Evolutionary conservation across 2,888 invertebrate genomes (phyloP).

Genomic region (Linyphia triangularis): DNA sequence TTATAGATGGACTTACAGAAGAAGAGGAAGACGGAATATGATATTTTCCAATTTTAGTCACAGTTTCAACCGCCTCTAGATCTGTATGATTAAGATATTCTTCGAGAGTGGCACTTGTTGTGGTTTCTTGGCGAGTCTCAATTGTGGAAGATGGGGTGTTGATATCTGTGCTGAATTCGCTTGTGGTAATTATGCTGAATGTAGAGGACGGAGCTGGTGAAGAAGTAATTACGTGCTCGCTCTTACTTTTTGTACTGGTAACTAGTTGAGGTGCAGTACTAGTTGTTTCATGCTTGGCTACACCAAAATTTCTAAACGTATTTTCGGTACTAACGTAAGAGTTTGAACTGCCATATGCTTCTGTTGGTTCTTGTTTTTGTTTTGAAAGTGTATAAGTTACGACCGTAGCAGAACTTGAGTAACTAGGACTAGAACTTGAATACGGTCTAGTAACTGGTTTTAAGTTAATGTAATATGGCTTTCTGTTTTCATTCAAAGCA

Average conservation of each 20-base stretch:
- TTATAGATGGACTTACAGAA: background rate
- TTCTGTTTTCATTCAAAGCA: background rate
- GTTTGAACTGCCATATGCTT: background rate
- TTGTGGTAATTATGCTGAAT: background rate
- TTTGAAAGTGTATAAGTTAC: background rate
- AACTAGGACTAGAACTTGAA: constrained; percentile 37
- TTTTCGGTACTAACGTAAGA: background rate
- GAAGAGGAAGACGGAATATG: background rate
- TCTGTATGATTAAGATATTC: constrained; percentile 20
- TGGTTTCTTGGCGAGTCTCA: background rate
- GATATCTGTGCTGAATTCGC: background rate
- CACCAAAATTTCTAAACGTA: background rate
- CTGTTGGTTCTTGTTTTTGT: background rate
- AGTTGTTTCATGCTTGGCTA: background rate
- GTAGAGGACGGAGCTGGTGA: background rate
- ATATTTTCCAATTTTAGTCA: constrained; percentile 9
- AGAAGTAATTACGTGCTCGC: background rate
- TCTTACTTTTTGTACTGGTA: background rate
- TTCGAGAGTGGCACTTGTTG: background rate
- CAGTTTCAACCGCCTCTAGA: background rate
- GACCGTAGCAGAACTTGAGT: constrained; percentile 8
- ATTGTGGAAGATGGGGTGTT: background rate
- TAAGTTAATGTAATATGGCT: constrained; percentile 35
- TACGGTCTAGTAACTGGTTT: constrained; percentile 56
- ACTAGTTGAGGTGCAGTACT: background rate